Conservation (phyloP, 2,797 vertebrate species). For the Pteronotus mesoamericanus region DNA sequence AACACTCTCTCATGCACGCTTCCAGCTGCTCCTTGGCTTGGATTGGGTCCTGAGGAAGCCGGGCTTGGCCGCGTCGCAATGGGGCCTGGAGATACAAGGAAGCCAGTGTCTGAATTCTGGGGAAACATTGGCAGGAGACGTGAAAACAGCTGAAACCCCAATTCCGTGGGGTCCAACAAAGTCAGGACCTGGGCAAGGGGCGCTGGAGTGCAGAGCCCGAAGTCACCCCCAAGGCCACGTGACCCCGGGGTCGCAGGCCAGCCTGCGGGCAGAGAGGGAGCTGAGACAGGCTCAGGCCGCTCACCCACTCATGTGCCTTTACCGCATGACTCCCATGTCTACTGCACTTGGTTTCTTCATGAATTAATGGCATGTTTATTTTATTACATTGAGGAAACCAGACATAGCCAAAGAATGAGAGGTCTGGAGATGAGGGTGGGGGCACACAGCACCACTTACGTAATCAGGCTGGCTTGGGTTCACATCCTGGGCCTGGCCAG, state of each 20-base stretch:
- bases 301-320: neutral
- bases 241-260: neutral
- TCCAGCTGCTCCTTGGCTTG: neutral
- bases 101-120: constrained; percentile 2
- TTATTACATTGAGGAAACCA: neutral
- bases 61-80: neutral
- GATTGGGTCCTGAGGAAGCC: neutral
- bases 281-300: neutral
- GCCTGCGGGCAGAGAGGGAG: neutral
- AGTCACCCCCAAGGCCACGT: neutral
- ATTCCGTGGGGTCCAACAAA: neutral
- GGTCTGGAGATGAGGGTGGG: neutral
- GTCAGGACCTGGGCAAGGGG: neutral
- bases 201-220: neutral
- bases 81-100: neutral
- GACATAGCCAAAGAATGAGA: neutral
- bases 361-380: constrained; percentile 7
- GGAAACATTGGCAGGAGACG: neutral
- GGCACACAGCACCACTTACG: neutral
- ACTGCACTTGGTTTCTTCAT: neutral
- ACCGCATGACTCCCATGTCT: neutral
- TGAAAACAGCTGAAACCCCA: neutral
- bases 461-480: neutral
- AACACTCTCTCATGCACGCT: neutral
- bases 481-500: neutral